phyloP scores from a whole-genome alignment of 1,140 invertebrate species.

The Physella acuta region DNA sequence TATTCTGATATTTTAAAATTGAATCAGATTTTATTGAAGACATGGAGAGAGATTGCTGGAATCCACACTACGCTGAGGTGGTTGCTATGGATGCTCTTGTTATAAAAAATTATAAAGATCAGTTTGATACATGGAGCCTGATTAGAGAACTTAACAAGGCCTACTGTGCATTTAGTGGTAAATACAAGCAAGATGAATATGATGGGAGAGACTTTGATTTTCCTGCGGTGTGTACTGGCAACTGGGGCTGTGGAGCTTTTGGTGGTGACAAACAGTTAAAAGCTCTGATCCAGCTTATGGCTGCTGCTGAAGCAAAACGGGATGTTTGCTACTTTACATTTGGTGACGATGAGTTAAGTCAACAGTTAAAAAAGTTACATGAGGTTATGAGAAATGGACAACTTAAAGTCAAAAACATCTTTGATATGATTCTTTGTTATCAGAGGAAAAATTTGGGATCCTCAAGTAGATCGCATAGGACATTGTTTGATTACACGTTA shows the following conservation, averaged over 20 bases:
- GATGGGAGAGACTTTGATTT: conserved; percentile 23
- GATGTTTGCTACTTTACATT: conserved; percentile 90
- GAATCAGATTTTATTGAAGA: conserved; percentile 75
- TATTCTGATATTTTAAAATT: conserved; percentile 83
- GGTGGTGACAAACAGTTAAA: conserved; percentile 84
- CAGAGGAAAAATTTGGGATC: too few species aligned
- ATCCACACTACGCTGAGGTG: conserved; percentile 74
- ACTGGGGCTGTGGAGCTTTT: conserved; percentile 98
- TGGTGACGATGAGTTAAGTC: conserved; percentile 70
- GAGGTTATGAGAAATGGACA: too few species aligned
- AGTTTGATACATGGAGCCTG: conserved; percentile 58
- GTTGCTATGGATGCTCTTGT: conserved; percentile 87
- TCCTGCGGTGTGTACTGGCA: conserved; percentile 84
- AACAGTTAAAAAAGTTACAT: conserved; percentile 74
- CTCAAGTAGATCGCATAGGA: too few species aligned
- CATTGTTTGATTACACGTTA: too few species aligned
- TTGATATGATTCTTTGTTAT: too few species aligned
- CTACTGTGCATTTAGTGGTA: conserved; percentile 42
- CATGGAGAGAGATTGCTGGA: conserved; percentile 74
- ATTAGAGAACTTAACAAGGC: conserved; percentile 81
- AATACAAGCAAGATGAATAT: too few species aligned
- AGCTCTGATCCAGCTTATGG: conserved; percentile 84
- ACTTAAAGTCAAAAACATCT: too few species aligned
- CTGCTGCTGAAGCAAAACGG: conserved; percentile 71
- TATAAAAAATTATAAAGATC: conserved; percentile 62